Evolutionary conservation across 2,797 vertebrate species (phyloP).

Genomic region (Simalia tracyae): DNA sequence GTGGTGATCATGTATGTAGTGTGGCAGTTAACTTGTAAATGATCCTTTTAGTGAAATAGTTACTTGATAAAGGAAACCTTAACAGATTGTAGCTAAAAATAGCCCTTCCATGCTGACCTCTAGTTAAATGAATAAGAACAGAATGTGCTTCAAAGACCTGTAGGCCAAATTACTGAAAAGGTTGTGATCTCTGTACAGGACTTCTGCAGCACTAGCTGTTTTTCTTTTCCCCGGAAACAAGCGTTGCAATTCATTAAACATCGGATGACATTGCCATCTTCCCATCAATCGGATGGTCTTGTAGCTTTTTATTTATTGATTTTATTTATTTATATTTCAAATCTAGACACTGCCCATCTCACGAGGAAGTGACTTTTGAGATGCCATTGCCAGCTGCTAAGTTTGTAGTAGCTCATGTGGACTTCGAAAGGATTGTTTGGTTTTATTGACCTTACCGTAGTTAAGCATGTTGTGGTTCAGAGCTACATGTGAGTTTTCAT

Average conservation of each 20-base stretch:
- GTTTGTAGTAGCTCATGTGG: not conserved
- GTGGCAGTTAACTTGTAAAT: conserved; percentile 31
- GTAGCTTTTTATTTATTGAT: not conserved
- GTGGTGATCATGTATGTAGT: not conserved
- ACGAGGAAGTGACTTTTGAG: not conserved
- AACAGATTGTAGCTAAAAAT: conserved; percentile 49
- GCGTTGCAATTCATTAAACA: not conserved
- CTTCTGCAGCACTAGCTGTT: not conserved
- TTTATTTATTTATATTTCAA: no score
- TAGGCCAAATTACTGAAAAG: conserved; percentile 17
- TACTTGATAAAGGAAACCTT: conserved; percentile 37
- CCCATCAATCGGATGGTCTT: not conserved
- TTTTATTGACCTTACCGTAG: not conserved
- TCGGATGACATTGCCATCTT: not conserved
- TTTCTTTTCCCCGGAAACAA: not conserved
- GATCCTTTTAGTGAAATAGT: not conserved
- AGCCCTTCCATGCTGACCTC: conserved; percentile 10
- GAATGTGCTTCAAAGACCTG: conserved; percentile 26
- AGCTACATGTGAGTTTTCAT: not conserved
- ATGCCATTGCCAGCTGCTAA: not conserved
- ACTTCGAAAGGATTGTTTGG: no score
- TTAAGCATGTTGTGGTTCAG: not conserved
- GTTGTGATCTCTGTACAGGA: not conserved
- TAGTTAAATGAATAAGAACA: conserved; percentile 18
- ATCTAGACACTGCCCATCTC: no score